These are phyloP conservation scores for Hyla sarda DNA, from an alignment of 2,113 vertebrate genomes.

Conservation along the genomic window DNA sequence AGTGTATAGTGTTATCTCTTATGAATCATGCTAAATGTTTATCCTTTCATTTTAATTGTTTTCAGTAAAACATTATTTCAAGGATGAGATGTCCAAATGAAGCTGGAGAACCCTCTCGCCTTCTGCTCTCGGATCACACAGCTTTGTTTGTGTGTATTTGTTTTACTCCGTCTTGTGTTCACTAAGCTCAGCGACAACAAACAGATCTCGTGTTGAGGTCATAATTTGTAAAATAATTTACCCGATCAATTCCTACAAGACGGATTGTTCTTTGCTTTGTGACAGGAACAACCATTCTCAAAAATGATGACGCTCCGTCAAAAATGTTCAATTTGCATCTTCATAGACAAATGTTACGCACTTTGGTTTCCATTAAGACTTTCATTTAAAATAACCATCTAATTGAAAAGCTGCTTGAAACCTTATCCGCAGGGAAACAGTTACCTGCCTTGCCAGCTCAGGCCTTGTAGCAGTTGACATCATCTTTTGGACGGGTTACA, in stretches of 20 bases:
- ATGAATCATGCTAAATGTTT: constrained; percentile 10
- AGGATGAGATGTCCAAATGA: background rate
- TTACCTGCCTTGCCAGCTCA: constrained; percentile 78
- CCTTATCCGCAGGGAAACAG: constrained; percentile 78
- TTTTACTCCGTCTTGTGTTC: background rate
- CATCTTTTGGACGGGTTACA: constrained; percentile 83
- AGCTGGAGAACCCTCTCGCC: background rate
- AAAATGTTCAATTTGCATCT: constrained; percentile 43
- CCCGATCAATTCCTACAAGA: background rate
- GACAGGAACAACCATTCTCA: background rate
- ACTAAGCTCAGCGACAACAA: constrained; percentile 17
- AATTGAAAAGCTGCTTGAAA: constrained; percentile 78
- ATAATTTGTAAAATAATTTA: constrained; percentile 5
- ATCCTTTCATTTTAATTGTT: background rate
- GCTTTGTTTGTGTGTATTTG: constrained; percentile 31
- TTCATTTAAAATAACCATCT: constrained; percentile 77
- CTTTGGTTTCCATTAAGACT: constrained; percentile 72
- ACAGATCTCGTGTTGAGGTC: background rate
- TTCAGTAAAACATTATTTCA: constrained; percentile 20
- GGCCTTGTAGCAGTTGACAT: constrained; percentile 83
- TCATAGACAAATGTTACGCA: constrained; percentile 66
- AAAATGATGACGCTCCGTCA: background rate
- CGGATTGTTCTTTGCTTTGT: background rate
- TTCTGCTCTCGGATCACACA: constrained; percentile 5
- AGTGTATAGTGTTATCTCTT: background rate